phyloP scores from a whole-genome alignment of 2,888 invertebrate species.

The Operophtera brumata region DNA sequence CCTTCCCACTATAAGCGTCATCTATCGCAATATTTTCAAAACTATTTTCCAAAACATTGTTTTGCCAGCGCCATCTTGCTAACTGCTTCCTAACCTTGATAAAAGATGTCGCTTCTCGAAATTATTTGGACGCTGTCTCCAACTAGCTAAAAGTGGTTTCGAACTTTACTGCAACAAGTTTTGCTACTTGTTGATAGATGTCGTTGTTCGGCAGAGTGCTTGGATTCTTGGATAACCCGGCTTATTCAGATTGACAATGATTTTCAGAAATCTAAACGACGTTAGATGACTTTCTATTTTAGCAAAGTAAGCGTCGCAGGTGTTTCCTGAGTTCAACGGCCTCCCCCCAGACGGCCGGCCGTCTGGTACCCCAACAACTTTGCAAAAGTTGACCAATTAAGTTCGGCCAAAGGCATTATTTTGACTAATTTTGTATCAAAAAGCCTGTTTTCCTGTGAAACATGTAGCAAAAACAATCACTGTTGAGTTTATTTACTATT shows the following conservation, averaged over 20 bases:
- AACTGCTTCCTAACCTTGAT: background rate
- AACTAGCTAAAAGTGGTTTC: background rate
- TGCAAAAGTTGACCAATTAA: conserved; percentile 28
- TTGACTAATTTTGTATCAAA: conserved; percentile 5
- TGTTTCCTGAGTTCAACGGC: conserved; percentile 36
- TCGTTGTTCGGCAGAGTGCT: background rate
- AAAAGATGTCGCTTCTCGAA: background rate
- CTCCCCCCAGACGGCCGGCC: conserved; percentile 1
- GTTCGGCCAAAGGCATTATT: conserved; percentile 13
- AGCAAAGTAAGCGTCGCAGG: conserved; percentile 39
- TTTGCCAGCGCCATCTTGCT: background rate
- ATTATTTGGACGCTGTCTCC: no score
- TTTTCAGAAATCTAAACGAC: background rate
- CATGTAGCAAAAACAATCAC: conserved; percentile 4
- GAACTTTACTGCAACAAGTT: background rate
- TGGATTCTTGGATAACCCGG: background rate
- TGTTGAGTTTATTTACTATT: background rate
- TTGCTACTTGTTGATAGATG: conserved; percentile 29
- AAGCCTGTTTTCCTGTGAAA: background rate
- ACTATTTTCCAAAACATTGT: background rate
- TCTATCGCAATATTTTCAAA: background rate
- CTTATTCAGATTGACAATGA: conserved; percentile 3
- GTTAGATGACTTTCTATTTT: conserved; percentile 22
- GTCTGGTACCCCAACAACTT: background rate
- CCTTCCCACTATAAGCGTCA: background rate